Conservation (phyloP, 1,140 invertebrate genomes). For the Ridgeia piscesae region DNA sequence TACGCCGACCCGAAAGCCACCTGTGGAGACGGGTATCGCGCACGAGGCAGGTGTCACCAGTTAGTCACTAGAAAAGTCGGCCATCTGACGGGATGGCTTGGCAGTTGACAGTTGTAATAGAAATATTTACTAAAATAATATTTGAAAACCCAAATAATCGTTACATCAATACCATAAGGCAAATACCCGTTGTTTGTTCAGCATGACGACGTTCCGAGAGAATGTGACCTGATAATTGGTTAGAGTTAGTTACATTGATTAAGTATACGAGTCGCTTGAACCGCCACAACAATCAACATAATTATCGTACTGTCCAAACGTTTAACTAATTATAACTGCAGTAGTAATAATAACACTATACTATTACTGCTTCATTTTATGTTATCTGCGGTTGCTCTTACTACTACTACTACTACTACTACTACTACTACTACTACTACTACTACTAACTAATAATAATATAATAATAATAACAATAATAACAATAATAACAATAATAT, state of each 20-base stretch:
- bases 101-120: no score
- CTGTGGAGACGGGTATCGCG: constrained; percentile 23
- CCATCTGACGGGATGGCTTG: no score
- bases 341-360: neutral
- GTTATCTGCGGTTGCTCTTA: neutral
- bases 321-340: neutral
- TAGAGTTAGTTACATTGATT: neutral
- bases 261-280: neutral
- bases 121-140: no score
- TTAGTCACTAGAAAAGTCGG: no score
- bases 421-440: neutral
- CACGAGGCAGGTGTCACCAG: constrained; percentile 17
- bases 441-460: neutral
- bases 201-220: no score
- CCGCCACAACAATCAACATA: neutral
- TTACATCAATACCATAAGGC: no score
- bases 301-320: neutral
- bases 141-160: no score
- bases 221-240: neutral
- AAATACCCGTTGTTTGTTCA: no score
- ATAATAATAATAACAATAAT: no score
- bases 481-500: no score
- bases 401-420: constrained; percentile 14
- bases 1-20: constrained; percentile 15
- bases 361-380: no score